Evolutionary conservation across 1,140 invertebrate genomes (phyloP).

Genomic region (Zeugodacus cucurbitae): DNA sequence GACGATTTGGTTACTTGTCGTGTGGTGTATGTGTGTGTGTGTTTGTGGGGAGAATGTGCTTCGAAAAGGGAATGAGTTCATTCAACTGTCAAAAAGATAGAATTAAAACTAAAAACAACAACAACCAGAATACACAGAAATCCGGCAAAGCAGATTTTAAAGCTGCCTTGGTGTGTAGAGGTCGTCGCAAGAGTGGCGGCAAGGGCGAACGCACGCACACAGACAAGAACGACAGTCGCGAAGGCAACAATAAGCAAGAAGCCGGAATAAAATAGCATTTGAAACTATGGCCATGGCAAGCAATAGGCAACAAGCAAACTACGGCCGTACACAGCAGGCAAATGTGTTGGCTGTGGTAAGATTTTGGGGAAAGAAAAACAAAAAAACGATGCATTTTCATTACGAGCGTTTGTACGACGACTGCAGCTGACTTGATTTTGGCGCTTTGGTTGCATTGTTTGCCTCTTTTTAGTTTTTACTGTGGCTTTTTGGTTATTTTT

Average conservation of each 20-base stretch:
- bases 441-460: not conserved
- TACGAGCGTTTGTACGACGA: not conserved
- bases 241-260: not conserved
- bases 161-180: not conserved
- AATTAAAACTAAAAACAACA: not conserved
- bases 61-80: constrained; percentile 31
- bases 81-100: constrained; percentile 28
- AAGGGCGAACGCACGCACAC: not conserved
- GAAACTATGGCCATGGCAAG: not conserved
- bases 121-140: not conserved
- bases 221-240: not conserved
- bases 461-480: not conserved
- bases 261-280: not conserved
- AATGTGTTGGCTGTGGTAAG: not conserved
- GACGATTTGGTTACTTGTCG: not conserved
- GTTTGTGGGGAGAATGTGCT: not conserved
- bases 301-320: not conserved
- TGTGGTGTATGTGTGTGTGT: not conserved
- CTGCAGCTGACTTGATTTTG: constrained; percentile 6
- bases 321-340: not conserved
- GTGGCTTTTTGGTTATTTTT: not conserved
- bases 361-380: not conserved
- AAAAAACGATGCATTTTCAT: not conserved
- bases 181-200: not conserved
- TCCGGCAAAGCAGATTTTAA: constrained; percentile 16